Evolutionary conservation across 2,888 invertebrate genomes (phyloP), one percentile per base, ranked within the genome.

Genomic region (Ariolimax columbianus): DNA sequence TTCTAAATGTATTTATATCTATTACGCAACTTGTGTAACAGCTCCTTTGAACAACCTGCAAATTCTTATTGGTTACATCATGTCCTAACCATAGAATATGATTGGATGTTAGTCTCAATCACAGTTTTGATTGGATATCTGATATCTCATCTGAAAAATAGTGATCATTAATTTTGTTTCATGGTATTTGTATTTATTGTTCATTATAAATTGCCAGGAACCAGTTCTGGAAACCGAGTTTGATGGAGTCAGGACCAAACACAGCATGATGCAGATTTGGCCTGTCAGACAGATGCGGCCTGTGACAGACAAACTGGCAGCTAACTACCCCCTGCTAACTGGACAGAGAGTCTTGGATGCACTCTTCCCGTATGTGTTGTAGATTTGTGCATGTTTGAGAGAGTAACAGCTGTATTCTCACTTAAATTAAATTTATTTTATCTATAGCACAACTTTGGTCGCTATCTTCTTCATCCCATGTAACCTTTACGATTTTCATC

Each of bases 181-280:
- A 17, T 47, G 7, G 9, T 11, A 47, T 11, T 11, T n/a, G n/a
- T 63, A 7, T 23, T 23, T n/a, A 63, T 63, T 63, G 23, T 63
- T 75, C 19, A 19, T 70, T 51, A 11, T 26, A 47, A 19, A 81
- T 70, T 88, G 75, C 38, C 79, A 97, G 97, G 99, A 99, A 94
- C 95, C 97, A n/a, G 96, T 99, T 83, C 95, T 99, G 93, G 99
- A 99, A 95, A 98, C 98, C 0, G 99, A 99, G 95, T 99, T 99
- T 95, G 98, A 99, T 95, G 99, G 99, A 33, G 97, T 98, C 94
- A 96, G 96, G 93, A 96, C 97, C 86, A 96, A 97, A 94, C 98
- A 96, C 95, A 97, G 96, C 88, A 99, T 99, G 99, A 95, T 99
- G 95, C 99, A 99, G 95, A 97, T 99, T 88, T 99, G 99, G 99